Base-by-base conservation (phyloP, 2,888 invertebrate species). In the Melikaiella ostensackeni region DNA sequence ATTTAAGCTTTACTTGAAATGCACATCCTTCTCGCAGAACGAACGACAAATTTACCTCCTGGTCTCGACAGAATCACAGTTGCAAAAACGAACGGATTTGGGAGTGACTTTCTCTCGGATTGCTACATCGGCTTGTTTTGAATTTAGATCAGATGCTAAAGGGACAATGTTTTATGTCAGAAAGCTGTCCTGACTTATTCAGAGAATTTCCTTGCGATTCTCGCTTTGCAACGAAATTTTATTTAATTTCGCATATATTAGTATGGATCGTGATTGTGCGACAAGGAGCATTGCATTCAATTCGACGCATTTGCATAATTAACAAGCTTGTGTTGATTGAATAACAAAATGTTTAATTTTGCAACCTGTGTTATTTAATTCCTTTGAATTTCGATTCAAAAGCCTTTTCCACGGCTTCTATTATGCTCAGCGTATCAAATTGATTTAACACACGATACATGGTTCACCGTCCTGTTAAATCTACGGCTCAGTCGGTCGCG, bases 121-220 rank as follows among this genome's bases (percentile, higher is more conserved):
- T 70, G 70, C 70, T 30, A 55, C 70, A 70, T 70, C 33, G 30
- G 70, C 46, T 70, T 70, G 50, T 70, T 70, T 70, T 70, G 50
- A 70, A 70, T 70, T 70, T 70, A 70, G 70, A 70, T 70, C 70
- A 70, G 70, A 70, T 70, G 70, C 50, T 30, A 55, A 27, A 70
- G 50, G 50, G 30, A 70, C 70, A 70, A 50, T 70, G 50, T 50
- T 70, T 70, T 70, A 70, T 30, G 50, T 50, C 70, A 50, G 70
- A 70, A 70, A 70, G 30, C 46, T 55, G 50, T 70, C 30, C 50
- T 46, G 30, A 30, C 46, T 70, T 50, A 70, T 50, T 70, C 30
- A 50, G 46, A 50, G 70, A 70, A 70, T 70, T 70, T 33, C 46
- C 30, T n/a, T 9, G 9, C 21, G 9, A 21, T 3, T 21, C 55